phyloP scores from a whole-genome alignment of 2,797 vertebrate genomes.

The Moxostoma hubbsi region DNA sequence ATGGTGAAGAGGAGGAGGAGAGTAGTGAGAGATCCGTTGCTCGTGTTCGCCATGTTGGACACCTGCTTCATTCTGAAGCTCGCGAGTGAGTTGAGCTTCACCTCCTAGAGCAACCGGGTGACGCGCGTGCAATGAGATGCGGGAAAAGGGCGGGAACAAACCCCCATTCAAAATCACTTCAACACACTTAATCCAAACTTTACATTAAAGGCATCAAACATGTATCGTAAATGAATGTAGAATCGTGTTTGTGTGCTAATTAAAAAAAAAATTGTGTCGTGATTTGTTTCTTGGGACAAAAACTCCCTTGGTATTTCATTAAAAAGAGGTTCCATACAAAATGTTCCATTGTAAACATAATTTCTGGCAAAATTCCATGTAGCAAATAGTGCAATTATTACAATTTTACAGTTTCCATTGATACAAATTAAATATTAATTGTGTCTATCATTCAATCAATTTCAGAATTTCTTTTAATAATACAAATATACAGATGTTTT shows the following conservation, averaged over 20 bases:
- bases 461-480: too few species aligned
- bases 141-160: constrained; percentile 51
- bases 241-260: not conserved
- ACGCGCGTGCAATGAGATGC: constrained; percentile 33
- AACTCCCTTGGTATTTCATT: not conserved
- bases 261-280: not conserved
- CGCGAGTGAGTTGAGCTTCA: constrained; percentile 71
- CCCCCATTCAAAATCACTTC: constrained; percentile 42
- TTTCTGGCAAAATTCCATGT: not conserved
- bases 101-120: constrained; percentile 69
- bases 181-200: not conserved
- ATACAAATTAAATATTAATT: not conserved
- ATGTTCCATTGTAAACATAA: not conserved
- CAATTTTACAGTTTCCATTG: not conserved
- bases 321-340: not conserved
- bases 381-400: not conserved
- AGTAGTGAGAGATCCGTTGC: constrained; percentile 83
- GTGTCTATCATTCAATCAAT: not conserved
- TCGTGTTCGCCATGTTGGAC: constrained; percentile 91
- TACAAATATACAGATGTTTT: not conserved
- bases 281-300: not conserved
- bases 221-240: not conserved
- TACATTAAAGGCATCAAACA: not conserved
- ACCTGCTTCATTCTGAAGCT: constrained; percentile 90
- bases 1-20: constrained; percentile 84